Evolutionary conservation across 2,888 invertebrate species (phyloP), one percentile per base, ranked within the genome.

Genomic region (Actias luna): DNA sequence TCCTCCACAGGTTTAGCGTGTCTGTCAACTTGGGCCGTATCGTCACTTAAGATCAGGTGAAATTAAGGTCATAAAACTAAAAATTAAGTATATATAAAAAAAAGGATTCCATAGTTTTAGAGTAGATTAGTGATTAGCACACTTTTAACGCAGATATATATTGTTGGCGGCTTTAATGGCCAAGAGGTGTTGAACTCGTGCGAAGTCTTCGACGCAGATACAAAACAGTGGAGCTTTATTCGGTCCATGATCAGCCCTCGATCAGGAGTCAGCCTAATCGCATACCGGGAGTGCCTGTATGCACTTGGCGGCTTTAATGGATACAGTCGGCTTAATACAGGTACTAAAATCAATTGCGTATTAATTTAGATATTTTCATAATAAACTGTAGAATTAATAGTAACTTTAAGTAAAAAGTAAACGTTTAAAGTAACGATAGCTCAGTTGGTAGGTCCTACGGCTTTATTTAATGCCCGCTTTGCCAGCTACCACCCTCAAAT

Each of bases 271-370:
- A 95, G 95, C 60, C 89, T 97, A 12, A 93, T 96, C 25, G 93
- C 95, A 1, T 95, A 94, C 77, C 87, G 94, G 39, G 94, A 94
- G 69, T 93, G 93, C 50, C 80, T 97, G 5, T 97, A 96, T 75
- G 97, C 96, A 0, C 92, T 97, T 2, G 97, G 97, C 0, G 97
- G 97, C 1, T 97, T 96, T 83, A 96, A 97, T 78, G 97, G 97
- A 3, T 93, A 94, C 70, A 93, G 93, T 36, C 87, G 97, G 58
- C 89, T 97, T 7, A 94, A 94, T 68, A 95, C 95, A 60, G 96
- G 96, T 63, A 31, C 7, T 2, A 22, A 25, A 25, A 12, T 50
- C 25, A 12, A 25, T 5, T 25, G 5, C 12, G 3, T 50, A 50
- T 8, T 50, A 1, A 22, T 50, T 25, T 50, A 12, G 3, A 2